A percentile compares a stretch with the other conserved stretches of the same genome.
phyloP scores from a whole-genome alignment of 2,797 vertebrate species.

The Sciaenops ocellatus region DNA sequence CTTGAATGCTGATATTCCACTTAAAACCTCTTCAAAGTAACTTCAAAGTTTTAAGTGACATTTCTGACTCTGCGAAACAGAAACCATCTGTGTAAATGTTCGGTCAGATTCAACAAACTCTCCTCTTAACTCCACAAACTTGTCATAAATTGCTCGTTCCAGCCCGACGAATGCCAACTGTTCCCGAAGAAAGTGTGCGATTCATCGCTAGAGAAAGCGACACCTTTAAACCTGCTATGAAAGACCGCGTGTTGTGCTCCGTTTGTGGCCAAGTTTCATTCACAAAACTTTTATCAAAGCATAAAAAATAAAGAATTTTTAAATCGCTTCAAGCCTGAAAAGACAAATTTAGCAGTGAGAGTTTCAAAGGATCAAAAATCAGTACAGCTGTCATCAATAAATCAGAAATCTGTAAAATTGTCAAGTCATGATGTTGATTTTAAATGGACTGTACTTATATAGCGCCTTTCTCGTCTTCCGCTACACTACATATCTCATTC shows the following conservation, averaged over 20 bases:
- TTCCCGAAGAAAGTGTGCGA: neutral
- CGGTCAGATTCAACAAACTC: neutral
- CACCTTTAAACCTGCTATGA: neutral
- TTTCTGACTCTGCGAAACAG: constrained; percentile 1
- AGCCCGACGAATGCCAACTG: neutral
- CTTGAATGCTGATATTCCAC: constrained; percentile 21
- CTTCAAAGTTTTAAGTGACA: neutral
- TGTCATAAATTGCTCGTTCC: neutral
- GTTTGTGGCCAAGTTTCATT: neutral
- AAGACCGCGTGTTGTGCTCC: neutral
- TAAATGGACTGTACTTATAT: neutral
- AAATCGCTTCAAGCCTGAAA: too few species aligned
- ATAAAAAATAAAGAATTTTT: neutral
- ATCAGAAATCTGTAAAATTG: too few species aligned
- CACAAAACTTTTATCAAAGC: neutral
- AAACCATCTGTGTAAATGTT: too few species aligned
- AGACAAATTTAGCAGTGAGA: neutral
- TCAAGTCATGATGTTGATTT: neutral
- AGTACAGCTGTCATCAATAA: neutral
- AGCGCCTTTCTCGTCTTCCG: too few species aligned
- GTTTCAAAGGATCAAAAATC: too few species aligned
- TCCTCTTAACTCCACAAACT: neutral
- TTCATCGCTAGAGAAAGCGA: neutral
- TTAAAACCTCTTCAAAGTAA: neutral
- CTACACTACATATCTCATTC: too few species aligned